Evolutionary conservation across 2,888 invertebrate genomes (phyloP), one percentile per base, ranked within the genome.

Genomic region (Lingula anatina): DNA sequence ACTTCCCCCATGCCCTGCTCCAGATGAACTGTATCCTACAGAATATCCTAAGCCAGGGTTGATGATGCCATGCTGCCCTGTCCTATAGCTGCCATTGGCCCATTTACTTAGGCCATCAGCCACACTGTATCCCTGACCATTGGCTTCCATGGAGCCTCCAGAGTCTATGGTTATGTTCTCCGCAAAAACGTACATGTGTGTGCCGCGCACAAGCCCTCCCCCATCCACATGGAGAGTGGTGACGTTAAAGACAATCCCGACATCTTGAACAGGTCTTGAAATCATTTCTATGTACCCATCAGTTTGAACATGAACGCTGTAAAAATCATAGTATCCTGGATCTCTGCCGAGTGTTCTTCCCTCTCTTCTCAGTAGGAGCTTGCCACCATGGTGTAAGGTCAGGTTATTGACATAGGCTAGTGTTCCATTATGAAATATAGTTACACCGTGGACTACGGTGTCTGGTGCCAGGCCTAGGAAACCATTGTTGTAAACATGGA

Each of bases 1-100:
- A 50, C 61, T 61, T 5, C 68, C 68, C 12, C 68, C 66, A 53
- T 65, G 63, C 2, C 66, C 66, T 4, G 60, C 66, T 12, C 66
- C 66, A 15, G 62, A 58, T 18, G 60, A 59, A 5, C 51, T 50
- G 3, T 20, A 41, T 21, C 54, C 44, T 5, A 53, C 49, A n/a
- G 53, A 44, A 5, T 46, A 37, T 12, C 67, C 67, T 7, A 51
- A 47, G 28, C 67, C 67, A 28, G 62, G 62, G 47, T 67, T 67
- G 31, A 66, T 61, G 21, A 53, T 39, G 7, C 62, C 60, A 44
- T 61, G 55, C 5, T 50, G 46, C 2, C 64, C 65, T 31, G 45
- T 46, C 2, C 55, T 38, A 1, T 43, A 21, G 35, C 21, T 28
- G 9, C 53, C 49, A 36, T n/a, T 25, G 2, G 21, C 31, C n/a